Base-by-base conservation (phyloP, 2,888 invertebrate genomes). In the Drosophila eohydei region DNA sequence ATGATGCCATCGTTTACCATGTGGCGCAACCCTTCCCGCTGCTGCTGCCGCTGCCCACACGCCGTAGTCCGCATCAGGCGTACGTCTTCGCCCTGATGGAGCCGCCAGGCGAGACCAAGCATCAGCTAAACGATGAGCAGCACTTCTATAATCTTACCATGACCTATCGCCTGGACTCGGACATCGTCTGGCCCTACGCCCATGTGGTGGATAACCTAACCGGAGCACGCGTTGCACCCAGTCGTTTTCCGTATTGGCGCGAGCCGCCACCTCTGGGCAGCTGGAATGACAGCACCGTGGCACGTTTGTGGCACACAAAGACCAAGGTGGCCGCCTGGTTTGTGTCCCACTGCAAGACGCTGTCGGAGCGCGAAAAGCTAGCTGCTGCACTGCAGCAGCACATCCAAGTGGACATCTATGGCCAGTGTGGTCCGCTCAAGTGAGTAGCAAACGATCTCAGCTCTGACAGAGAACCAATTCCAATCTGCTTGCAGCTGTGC, bases 331-430 rank as follows among this genome's bases (percentile, higher is more conserved):
- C 92, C 61, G 93, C 93, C 5, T 95, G 95, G 95, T 94, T 94
- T 75, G 94, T 94, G 7, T 94, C 94, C 32, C 94, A 94, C 75
- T 95, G 95, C 76, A 16, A 88, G 4, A 93, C 94, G 1, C 71
- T 90, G 7, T 94, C 94, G 64, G 82, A 90, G 16, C 92, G 95
- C 16, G 93, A 93, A 67, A 54, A 89, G 9, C 90, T 94, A 61
- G 93, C 93, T 8, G 65, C 89, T 59, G 94, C 94, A 69, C 90
- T 96, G 48, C 92, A 93, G 52, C 93, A 94, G 68, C 92, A 94
- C 86, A 94, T 96, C 16, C 78, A 92, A 2, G 94, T 96, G 14
- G 95, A 95, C 86, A 93, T 95, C 26, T 95, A 93, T 83, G 96
- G 95, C n/a, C 86, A 83, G 1, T 96, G 96, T 88, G 95, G 95